phyloP scores from a whole-genome alignment of 2,888 invertebrate genomes.

The Eueremaeus valkanovi region DNA sequence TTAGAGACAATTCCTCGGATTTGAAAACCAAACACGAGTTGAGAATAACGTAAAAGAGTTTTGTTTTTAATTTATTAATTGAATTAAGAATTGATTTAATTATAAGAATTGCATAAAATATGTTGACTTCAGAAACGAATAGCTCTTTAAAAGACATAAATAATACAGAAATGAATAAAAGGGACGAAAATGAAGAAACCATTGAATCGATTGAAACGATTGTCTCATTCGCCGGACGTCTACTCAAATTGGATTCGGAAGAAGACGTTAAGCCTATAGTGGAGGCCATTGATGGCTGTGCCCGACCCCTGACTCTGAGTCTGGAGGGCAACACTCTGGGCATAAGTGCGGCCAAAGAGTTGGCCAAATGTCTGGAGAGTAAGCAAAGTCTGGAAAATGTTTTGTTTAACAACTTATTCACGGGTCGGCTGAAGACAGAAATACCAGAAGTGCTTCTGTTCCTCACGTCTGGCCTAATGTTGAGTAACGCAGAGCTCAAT shows the following conservation, averaged over 20 bases:
- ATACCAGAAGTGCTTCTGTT: constrained; percentile 83
- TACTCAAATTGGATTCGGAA: constrained; percentile 70
- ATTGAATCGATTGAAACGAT: no score
- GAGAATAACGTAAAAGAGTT: background rate
- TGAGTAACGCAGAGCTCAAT: constrained; percentile 70
- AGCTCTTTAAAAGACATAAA: background rate
- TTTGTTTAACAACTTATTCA: constrained; percentile 94
- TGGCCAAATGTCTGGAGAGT: constrained; percentile 71
- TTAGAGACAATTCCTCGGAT: background rate
- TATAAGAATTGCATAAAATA: background rate
- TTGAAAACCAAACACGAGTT: background rate
- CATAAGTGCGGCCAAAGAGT: constrained; percentile 76
- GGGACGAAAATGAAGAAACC: no score
- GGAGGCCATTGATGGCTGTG: constrained; percentile 68
- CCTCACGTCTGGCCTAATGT: constrained; percentile 64
- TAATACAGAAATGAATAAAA: background rate
- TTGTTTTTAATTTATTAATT: background rate
- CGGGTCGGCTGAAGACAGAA: constrained; percentile 87
- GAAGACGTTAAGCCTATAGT: constrained; percentile 71
- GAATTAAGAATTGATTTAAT: background rate
- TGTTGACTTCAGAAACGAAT: background rate
- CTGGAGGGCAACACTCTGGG: constrained; percentile 91
- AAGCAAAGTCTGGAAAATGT: constrained; percentile 73
- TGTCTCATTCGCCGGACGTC: constrained; percentile 75
- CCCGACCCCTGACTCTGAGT: constrained; percentile 66